phyloP scores from a whole-genome alignment of 2,797 vertebrate genomes.

The Garrulus glandarius region DNA sequence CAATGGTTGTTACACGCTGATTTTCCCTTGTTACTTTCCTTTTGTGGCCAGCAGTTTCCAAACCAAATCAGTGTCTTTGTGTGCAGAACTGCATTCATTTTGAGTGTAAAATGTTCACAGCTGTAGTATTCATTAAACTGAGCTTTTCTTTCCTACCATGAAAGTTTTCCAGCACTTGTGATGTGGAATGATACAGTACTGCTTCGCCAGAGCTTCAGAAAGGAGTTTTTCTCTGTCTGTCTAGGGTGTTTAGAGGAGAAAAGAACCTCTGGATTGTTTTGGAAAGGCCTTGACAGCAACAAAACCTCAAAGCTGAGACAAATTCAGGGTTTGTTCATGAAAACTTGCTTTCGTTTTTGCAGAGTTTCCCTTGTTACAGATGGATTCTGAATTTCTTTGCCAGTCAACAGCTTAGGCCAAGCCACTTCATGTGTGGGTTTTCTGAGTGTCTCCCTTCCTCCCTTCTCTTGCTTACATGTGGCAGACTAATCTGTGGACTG shows the following conservation, averaged over 20 bases:
- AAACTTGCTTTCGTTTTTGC: not conserved
- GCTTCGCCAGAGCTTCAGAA: not conserved
- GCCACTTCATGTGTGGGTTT: not conserved
- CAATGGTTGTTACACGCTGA: rapidly evolving
- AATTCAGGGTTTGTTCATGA: not conserved
- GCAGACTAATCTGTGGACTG: not conserved
- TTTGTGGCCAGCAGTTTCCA: not conserved
- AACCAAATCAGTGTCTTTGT: not conserved
- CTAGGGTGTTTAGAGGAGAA: not conserved
- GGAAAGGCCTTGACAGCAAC: not conserved
- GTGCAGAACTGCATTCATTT: not conserved
- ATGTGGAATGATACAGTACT: not conserved
- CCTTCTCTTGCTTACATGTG: not conserved
- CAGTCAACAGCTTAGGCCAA: not conserved
- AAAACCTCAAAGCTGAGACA: not conserved
- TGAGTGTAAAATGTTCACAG: not conserved
- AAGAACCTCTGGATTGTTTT: not conserved
- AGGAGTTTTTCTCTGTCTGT: not conserved
- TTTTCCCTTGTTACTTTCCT: not conserved
- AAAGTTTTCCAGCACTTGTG: not conserved
- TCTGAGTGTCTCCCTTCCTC: not conserved
- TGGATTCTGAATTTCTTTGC: not conserved
- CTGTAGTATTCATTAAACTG: not conserved
- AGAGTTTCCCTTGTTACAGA: not conserved
- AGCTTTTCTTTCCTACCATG: not conserved